phyloP scores from a whole-genome alignment of 2,113 vertebrate species.

The Pedetes capensis region DNA sequence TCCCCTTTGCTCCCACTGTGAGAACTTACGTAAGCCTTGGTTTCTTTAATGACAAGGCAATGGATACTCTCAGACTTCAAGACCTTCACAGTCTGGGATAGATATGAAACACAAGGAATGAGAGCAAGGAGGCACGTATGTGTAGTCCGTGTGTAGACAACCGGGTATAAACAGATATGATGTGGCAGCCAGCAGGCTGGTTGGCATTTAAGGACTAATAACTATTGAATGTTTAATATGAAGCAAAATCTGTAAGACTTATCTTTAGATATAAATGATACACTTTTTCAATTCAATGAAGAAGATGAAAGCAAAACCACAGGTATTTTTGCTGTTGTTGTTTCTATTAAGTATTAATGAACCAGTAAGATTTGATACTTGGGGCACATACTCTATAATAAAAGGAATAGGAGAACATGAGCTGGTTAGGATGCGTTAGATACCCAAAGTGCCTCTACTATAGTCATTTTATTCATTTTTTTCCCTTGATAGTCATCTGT shows the following conservation, averaged over 20 bases:
- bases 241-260: neutral
- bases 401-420: neutral
- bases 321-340: neutral
- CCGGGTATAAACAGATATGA: neutral
- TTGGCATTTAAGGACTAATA: neutral
- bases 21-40: neutral
- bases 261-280: neutral
- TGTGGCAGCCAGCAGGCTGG: neutral
- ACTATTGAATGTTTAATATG: neutral
- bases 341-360: neutral
- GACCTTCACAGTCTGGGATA: neutral
- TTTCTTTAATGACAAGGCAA: slow-evolving; percentile 8
- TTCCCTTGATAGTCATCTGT: neutral
- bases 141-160: neutral
- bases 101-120: neutral
- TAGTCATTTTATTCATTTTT: neutral
- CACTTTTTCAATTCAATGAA: neutral
- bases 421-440: neutral
- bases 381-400: neutral
- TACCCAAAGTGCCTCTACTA: neutral
- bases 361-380: neutral
- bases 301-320: neutral
- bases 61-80: neutral
- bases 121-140: neutral
- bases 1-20: neutral